phyloP scores from a whole-genome alignment of 35 echinoderm and acorn worm genomes.

The Apostichopus parvimensis region DNA sequence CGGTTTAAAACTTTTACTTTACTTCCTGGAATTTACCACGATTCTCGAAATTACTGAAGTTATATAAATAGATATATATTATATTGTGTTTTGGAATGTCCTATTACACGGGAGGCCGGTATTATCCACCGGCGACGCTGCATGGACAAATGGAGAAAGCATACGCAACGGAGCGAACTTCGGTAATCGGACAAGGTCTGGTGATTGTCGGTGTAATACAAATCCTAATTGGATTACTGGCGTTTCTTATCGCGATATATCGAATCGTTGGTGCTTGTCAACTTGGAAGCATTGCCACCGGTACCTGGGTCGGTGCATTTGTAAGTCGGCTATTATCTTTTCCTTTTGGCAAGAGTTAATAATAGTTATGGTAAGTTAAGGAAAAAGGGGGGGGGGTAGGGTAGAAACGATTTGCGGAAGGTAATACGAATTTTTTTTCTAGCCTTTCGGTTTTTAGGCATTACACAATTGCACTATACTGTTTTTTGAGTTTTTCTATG shows the following conservation, averaged over 20 bases:
- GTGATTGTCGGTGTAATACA: constrained; percentile 29
- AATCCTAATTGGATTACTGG: constrained; percentile 21
- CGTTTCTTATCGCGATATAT: not conserved
- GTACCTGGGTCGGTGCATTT: constrained; percentile 38
- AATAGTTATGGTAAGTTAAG: no score
- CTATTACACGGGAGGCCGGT: not conserved
- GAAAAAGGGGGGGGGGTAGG: no score
- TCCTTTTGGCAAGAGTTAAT: no score
- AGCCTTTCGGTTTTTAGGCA: no score
- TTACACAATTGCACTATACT: no score
- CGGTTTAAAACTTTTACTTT: no score
- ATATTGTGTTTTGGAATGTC: not conserved
- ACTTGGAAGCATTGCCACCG: constrained; percentile 16
- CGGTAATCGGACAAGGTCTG: constrained; percentile 18
- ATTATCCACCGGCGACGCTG: not conserved
- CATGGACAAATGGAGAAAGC: not conserved
- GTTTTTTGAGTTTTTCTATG: no score
- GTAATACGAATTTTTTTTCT: no score
- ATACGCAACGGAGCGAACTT: not conserved
- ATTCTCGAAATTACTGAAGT: no score
- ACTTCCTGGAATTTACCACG: no score
- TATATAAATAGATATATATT: no score
- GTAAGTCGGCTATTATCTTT: constrained; percentile 1
- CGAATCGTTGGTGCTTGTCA: not conserved
- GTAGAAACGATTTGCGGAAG: no score